Conservation (phyloP, 2,888 invertebrate genomes). For the Biston stratarius region DNA sequence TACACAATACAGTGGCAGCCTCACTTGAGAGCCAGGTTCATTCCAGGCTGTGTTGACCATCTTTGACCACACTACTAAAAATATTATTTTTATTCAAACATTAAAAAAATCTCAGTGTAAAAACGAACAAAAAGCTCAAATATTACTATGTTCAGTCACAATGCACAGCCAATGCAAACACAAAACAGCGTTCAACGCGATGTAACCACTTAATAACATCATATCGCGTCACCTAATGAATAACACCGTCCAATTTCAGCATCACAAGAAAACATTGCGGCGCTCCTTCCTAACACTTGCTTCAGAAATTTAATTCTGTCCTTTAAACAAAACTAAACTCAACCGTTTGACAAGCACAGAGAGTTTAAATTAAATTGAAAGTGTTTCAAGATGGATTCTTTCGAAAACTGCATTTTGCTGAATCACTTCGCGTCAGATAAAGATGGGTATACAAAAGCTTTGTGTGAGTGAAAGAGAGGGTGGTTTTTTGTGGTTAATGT, state of each 20-base stretch:
- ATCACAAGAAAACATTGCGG: constrained; percentile 73
- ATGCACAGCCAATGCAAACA: constrained; percentile 47
- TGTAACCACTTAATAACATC: constrained; percentile 67
- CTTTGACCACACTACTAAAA: no score
- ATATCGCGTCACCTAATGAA: constrained; percentile 59
- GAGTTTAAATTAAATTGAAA: constrained; percentile 8
- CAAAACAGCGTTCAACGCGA: constrained; percentile 55
- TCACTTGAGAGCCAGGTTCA: no score
- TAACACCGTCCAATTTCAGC: constrained; percentile 68
- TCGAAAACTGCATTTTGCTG: constrained; percentile 64
- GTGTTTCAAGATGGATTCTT: constrained; percentile 59
- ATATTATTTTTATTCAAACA: no score
- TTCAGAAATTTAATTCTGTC: constrained; percentile 71
- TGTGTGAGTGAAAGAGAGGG: constrained; percentile 62
- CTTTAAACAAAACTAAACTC: constrained; percentile 22
- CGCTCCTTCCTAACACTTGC: constrained; percentile 74
- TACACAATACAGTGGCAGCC: no score
- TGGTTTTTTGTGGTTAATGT: constrained; percentile 51
- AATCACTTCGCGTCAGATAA: constrained; percentile 74
- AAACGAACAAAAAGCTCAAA: constrained; percentile 7
- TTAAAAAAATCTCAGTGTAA: background rate
- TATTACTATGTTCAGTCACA: constrained; percentile 1
- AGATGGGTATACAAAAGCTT: constrained; percentile 60
- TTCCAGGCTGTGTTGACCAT: no score
- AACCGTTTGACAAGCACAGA: constrained; percentile 33